Conservation (phyloP, 92 coral and sea anemone species). For the Montipora capitata region DNA sequence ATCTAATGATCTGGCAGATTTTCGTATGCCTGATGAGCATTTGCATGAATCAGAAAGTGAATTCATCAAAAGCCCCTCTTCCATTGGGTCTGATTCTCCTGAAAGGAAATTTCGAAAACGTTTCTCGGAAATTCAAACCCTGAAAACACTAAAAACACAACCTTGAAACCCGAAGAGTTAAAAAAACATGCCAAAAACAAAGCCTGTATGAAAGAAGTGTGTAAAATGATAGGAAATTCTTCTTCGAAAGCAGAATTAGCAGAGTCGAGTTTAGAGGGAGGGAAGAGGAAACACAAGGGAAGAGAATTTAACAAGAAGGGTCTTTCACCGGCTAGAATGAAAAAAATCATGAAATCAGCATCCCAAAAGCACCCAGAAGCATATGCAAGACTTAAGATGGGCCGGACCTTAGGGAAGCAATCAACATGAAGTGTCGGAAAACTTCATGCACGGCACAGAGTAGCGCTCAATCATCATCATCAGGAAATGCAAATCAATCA, state of each 20-base stretch:
- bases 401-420: background rate
- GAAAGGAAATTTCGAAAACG: conserved; percentile 12
- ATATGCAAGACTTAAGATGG: background rate
- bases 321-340: conserved; percentile 4
- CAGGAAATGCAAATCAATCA: background rate
- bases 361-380: background rate
- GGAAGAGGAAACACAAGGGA: conserved; percentile 12
- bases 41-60: conserved; percentile 30
- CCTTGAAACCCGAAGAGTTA: conserved; percentile 10
- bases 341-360: conserved; percentile 2
- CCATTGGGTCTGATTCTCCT: conserved; percentile 14
- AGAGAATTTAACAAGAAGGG: conserved; percentile 7
- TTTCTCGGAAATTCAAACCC: conserved; percentile 21
- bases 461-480: background rate
- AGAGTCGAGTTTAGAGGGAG: conserved; percentile 32
- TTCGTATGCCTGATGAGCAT: conserved; percentile 25
- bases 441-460: background rate
- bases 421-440: conserved; percentile 4
- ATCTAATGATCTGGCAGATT: conserved; percentile 14
- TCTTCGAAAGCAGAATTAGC: conserved; percentile 19
- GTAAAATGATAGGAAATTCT: conserved; percentile 11
- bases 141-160: conserved; percentile 12
- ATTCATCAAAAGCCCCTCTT: conserved; percentile 12
- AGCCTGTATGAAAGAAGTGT: conserved; percentile 21
- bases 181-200: conserved; percentile 3